Evolutionary conservation across 2,113 vertebrate species (phyloP).

Genomic region (Trematomus loennbergii): DNA sequence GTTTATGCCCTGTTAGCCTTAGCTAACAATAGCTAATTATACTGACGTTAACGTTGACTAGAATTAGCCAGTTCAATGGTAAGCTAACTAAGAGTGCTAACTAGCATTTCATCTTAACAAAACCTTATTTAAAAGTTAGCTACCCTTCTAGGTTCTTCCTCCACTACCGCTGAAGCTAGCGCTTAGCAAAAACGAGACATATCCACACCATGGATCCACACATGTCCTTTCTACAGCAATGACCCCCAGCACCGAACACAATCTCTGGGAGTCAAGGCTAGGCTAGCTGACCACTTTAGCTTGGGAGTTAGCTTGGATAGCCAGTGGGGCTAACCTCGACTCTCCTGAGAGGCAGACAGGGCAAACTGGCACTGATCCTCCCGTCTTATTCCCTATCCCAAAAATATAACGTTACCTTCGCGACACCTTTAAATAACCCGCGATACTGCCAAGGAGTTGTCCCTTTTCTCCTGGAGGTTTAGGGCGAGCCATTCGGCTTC

Average conservation of each 20-base stretch:
- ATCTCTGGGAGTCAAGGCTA: conserved; percentile 7
- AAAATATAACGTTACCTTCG: conserved; percentile 45
- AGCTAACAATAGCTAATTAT: neutral
- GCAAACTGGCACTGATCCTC: conserved; percentile 64
- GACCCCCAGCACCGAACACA: conserved; percentile 12
- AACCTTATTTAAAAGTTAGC: conserved; percentile 37
- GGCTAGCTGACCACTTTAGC: conserved; percentile 48
- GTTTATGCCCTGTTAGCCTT: neutral
- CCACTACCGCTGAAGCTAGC: neutral
- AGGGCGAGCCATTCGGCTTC: conserved; percentile 60
- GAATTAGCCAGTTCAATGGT: conserved; percentile 41
- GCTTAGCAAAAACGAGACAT: neutral
- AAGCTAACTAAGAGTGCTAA: conserved; percentile 60
- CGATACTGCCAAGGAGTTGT: conserved; percentile 19
- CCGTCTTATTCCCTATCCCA: conserved; percentile 32
- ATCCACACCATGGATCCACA: neutral
- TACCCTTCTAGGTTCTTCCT: neutral
- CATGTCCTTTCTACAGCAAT: conserved; percentile 15
- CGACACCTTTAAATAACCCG: conserved; percentile 25
- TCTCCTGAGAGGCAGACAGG: conserved; percentile 57
- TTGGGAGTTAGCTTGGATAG: conserved; percentile 63
- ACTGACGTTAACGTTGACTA: conserved; percentile 23
- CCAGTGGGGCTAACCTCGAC: conserved; percentile 61
- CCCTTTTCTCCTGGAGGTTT: conserved; percentile 26
- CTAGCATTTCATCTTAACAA: conserved; percentile 39